Percentiles rank a stretch among this genome's conserved stretches.
Conservation (phyloP, 2,797 vertebrate species). For the Oryzias sinensis region DNA sequence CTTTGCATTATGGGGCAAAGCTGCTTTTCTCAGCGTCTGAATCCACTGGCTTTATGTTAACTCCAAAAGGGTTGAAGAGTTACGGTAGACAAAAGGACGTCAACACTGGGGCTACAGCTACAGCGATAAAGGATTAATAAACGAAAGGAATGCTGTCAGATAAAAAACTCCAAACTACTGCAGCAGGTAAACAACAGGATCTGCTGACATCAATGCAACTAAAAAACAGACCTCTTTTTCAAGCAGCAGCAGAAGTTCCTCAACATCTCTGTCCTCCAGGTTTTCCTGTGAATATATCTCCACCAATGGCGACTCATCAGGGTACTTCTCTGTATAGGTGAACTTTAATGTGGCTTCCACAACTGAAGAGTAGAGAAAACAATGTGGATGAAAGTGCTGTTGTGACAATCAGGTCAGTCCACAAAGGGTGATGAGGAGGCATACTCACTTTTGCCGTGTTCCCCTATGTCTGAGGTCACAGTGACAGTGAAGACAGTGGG, state of each 20-base stretch:
- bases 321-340: slow-evolving; percentile 93
- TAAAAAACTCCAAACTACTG: no score
- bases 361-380: slow-evolving; percentile 61
- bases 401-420: not conserved
- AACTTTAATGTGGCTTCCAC: slow-evolving; percentile 92
- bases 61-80: no score
- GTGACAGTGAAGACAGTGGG: slow-evolving; percentile 94
- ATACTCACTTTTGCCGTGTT: slow-evolving; percentile 91
- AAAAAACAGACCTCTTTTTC: slow-evolving; percentile 83
- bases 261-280: slow-evolving; percentile 84
- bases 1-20: no score
- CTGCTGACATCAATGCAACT: no score
- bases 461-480: slow-evolving; percentile 90
- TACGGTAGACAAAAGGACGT: no score
- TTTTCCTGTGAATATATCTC: slow-evolving; percentile 93
- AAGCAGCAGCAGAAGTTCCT: slow-evolving; percentile 84
- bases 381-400: not conserved
- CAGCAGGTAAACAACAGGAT: no score
- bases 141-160: no score
- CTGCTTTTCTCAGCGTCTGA: no score
- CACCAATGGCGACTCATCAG: slow-evolving; percentile 90
- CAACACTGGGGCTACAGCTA: no score
- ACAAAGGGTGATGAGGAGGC: no score
- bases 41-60: no score
- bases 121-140: no score